Percentiles rank a stretch among this genome's conserved stretches.
These are phyloP conservation scores for Tillus elongatus DNA, from an alignment of 2,888 invertebrate species.

Conservation along the genomic window DNA sequence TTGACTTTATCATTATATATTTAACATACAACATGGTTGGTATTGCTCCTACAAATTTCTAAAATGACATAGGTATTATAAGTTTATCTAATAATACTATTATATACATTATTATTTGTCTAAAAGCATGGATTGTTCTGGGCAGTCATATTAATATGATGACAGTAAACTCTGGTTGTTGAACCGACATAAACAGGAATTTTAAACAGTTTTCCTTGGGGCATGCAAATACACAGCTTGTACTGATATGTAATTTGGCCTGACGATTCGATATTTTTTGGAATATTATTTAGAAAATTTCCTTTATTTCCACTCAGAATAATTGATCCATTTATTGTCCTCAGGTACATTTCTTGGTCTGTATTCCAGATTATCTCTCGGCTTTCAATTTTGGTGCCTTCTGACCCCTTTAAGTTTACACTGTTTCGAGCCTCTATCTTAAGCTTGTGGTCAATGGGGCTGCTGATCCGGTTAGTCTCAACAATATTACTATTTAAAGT, in stretches of 20 bases:
- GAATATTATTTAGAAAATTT: conserved; percentile 59
- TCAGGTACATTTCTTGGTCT: conserved; percentile 68
- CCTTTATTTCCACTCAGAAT: conserved; percentile 62
- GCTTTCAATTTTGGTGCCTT: conserved; percentile 66
- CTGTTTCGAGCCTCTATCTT: conserved; percentile 58
- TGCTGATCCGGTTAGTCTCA: conserved; percentile 62
- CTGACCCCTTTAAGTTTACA: conserved; percentile 66
- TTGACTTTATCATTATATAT: no score
- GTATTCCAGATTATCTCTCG: conserved; percentile 65
- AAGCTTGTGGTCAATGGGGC: conserved; percentile 61
- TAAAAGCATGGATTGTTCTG: conserved; percentile 58
- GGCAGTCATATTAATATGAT: conserved; percentile 51
- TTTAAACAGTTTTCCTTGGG: conserved; percentile 72
- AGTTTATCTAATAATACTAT: no score
- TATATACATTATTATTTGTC: no score
- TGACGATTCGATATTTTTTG: conserved; percentile 49
- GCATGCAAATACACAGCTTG: conserved; percentile 86
- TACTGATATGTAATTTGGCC: conserved; percentile 52
- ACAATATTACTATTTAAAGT: conserved; percentile 57
- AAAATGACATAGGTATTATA: no score
- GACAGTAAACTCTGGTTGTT: conserved; percentile 48
- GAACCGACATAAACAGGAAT: conserved; percentile 59
- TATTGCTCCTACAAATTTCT: no score
- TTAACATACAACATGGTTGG: no score
- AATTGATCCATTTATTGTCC: conserved; percentile 67